Conservation (phyloP, 2,113 vertebrate genomes). For the Coryphaenoides rupestris region DNA sequence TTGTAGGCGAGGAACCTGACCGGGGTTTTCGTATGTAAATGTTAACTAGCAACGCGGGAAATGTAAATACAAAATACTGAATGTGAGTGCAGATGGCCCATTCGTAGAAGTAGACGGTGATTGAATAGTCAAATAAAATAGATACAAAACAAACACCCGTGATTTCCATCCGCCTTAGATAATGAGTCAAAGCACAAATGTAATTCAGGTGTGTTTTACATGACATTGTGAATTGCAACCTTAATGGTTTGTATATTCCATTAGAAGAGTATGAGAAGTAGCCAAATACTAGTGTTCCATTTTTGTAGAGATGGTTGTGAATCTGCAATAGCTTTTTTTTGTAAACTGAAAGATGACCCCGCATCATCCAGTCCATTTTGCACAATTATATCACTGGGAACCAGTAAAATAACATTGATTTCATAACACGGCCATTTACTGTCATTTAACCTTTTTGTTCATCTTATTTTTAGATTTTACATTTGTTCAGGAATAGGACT, state of each 20-base stretch:
- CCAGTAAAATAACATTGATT: constrained; percentile 44
- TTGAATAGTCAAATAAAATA: not conserved
- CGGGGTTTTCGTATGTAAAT: not conserved
- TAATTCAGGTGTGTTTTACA: constrained; percentile 19
- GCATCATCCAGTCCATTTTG: constrained; percentile 27
- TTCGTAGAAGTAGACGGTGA: not conserved
- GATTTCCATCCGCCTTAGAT: not conserved
- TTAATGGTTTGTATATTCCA: constrained; percentile 18
- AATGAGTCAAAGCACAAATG: constrained; percentile 20
- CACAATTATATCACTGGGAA: constrained; percentile 59
- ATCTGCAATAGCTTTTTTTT: constrained; percentile 25
- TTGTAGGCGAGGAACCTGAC: not conserved
- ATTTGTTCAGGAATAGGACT: too few relatives aligned
- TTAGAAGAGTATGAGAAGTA: constrained; percentile 24
- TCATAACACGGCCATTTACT: too few relatives aligned
- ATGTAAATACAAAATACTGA: not conserved
- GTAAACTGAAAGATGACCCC: constrained; percentile 20
- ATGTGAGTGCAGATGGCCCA: not conserved
- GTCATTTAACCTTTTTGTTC: constrained; percentile 34
- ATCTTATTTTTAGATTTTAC: not conserved
- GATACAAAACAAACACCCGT: constrained; percentile 13
- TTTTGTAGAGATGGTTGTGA: constrained; percentile 17
- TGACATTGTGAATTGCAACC: constrained; percentile 24
- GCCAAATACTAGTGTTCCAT: constrained; percentile 31
- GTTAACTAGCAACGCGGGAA: not conserved